Base-by-base conservation (phyloP, 2,888 invertebrate genomes). In the Hylaea fasciaria region DNA sequence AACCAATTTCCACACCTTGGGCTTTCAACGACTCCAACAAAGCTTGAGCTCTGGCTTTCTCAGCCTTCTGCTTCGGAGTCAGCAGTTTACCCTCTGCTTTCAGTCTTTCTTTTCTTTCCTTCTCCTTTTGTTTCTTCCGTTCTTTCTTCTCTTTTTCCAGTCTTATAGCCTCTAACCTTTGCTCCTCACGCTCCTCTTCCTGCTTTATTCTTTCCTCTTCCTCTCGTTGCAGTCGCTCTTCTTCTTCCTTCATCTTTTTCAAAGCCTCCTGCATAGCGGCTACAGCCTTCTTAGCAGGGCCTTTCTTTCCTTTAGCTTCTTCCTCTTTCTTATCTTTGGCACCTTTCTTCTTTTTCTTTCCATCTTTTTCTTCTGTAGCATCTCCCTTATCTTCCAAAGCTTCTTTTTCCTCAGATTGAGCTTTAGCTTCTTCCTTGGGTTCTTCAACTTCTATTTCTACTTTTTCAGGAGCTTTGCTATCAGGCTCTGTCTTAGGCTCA, bases 61-160 rank as follows among this genome's bases (percentile, higher is more conserved):
- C 98, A 68, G 96, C 96, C 82, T 97, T 98, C 82, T 99, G 98
- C 85, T 98, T 98, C 0, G 97, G 95, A 1, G 98, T 98, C 60
- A 99, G 88, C 35, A 98, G 93, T 87, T 98, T 99, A 2, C 99
- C 99, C 89, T 99, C 99, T n/a, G 97, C 97, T 86, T 99, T 99
- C 72, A 98, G 93, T 78, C 97, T 94, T 77, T 98, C 98, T 85
- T 97, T 98, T 50, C 97, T 94, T 80, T 98, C 98, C 79, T 97
- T 98, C 87, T 98, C 97, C 80, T 97, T 97, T 77, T 96, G 96
- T 82, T 98, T 99, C 83, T 96, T 97, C 79, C 94, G 95, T 69
- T 97, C 97, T 80, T 96, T 98, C 65, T 94, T 93, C 82, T 99
- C 98, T 75, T 97, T 96, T 82, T 98, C 98, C 66, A 97, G 86